phyloP scores from a whole-genome alignment of 2,797 vertebrate genomes.

The Halcyon badia region DNA sequence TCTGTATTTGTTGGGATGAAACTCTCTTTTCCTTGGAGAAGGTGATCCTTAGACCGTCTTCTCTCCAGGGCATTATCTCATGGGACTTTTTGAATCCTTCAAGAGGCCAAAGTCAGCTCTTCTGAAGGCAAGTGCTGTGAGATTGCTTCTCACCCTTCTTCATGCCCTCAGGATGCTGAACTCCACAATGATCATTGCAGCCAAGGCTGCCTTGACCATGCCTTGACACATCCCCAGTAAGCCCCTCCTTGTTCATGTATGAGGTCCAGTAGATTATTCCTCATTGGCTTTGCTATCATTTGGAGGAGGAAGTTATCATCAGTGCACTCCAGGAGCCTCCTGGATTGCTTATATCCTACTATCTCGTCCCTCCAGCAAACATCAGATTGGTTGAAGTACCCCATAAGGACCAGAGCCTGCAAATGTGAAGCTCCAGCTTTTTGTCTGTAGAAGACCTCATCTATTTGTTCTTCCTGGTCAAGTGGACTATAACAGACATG shows the following conservation, averaged over 20 bases:
- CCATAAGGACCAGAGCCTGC: fast-evolving
- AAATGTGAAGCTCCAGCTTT: neutral
- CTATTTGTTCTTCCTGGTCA: neutral
- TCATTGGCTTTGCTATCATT: neutral
- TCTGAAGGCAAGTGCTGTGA: neutral
- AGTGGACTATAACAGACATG: neutral
- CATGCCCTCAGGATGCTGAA: neutral
- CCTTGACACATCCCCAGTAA: neutral
- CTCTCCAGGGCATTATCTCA: neutral
- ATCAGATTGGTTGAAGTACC: neutral
- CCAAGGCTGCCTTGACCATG: neutral
- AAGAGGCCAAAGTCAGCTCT: neutral
- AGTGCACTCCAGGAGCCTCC: neutral
- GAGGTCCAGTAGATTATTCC: neutral
- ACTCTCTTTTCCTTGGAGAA: neutral
- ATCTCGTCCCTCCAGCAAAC: neutral
- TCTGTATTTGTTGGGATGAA: neutral
- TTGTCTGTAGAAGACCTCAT: neutral
- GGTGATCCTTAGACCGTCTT: neutral
- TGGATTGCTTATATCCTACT: neutral
- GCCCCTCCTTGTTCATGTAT: fast-evolving
- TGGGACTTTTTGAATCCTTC: neutral
- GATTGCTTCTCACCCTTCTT: neutral
- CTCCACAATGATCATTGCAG: neutral
- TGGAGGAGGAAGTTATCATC: neutral